Evolutionary conservation across 1,140 invertebrate species (phyloP).

Genomic region (Phymastichus coffea): DNA sequence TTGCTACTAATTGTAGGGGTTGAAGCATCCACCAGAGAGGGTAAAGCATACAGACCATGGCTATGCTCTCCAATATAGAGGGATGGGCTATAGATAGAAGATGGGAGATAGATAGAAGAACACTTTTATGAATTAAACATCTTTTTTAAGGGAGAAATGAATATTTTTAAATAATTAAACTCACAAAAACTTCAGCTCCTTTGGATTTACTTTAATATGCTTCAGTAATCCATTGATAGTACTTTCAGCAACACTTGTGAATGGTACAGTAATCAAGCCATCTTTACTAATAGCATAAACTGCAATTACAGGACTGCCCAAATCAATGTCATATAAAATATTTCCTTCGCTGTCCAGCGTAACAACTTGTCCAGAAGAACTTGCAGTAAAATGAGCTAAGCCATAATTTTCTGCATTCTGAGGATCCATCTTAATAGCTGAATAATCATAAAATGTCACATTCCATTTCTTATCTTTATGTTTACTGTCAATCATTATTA

Average conservation of each 20-base stretch:
- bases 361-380: constrained; percentile 81
- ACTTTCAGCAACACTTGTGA: constrained; percentile 85
- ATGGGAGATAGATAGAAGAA: not conserved
- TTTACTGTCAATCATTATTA: constrained; percentile 89
- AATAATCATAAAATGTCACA: constrained; percentile 90
- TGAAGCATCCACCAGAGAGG: constrained; percentile 85
- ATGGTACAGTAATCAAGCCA: constrained; percentile 82
- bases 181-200: constrained; percentile 76
- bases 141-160: not conserved
- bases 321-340: constrained; percentile 82
- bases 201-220: constrained; percentile 64
- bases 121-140: not conserved
- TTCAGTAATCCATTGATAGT: constrained; percentile 74
- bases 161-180: constrained; percentile 38
- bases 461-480: constrained; percentile 89
- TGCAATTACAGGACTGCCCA: constrained; percentile 87
- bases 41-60: constrained; percentile 86
- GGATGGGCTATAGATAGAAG: constrained; percentile 71
- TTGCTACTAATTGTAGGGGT: constrained; percentile 70
- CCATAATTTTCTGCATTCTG: constrained; percentile 81
- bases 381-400: constrained; percentile 84
- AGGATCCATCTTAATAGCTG: constrained; percentile 71
- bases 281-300: constrained; percentile 80
- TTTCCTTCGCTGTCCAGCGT: constrained; percentile 76
- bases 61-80: constrained; percentile 90